Base-by-base conservation (phyloP, 2,113 vertebrate species). In the Garra rufa region DNA sequence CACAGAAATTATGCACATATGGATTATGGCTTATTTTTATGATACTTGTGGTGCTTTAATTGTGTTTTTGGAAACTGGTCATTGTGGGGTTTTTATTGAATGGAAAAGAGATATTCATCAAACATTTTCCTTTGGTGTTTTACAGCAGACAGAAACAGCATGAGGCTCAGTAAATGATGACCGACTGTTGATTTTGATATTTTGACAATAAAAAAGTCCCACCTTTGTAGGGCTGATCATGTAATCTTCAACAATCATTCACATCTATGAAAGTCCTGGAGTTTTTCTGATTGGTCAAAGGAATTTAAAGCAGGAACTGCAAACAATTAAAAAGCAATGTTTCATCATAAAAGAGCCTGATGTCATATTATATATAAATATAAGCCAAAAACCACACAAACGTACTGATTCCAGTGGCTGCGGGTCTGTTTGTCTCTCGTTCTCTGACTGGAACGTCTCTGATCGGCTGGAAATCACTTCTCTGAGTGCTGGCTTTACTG, bases 201-300 rank as follows among this genome's bases (percentile, higher is more conserved):
- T 63, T 30, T 30, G 8, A 2, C 24, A 77, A 2, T 14, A 70
- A 5, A 24, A 61, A 13, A 63, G 14, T 88, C 92, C 95, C 84
- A 96, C 95, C 93, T 91, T 91, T 82, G 81, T 90, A 63, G 19
- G 92, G 88, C 67, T 93, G 89, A 43, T 85, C 89, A 81, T 91
- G 89, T 78, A 83, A 26, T 59, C 57, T 26, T 59, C 57, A 26
- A 26, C n/a, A 13, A 28, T 63, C 59, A 17, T 15, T 63, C 61
- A 9, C 21, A 28, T 84, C 85, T 92, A 69, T 92, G 92, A 85
- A 92, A 87, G 69, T 90, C 55, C 87, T 86, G 85, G 77, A 91
- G 90, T 21, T 90, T 76, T 73, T 87, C 92, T 71, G 91, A 86
- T 48, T 86, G 87, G 44, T 48, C 65, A 83, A 87, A 55, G 7